phyloP scores from a whole-genome alignment of 2,888 invertebrate genomes.

The Sphecodes monilicornis region DNA sequence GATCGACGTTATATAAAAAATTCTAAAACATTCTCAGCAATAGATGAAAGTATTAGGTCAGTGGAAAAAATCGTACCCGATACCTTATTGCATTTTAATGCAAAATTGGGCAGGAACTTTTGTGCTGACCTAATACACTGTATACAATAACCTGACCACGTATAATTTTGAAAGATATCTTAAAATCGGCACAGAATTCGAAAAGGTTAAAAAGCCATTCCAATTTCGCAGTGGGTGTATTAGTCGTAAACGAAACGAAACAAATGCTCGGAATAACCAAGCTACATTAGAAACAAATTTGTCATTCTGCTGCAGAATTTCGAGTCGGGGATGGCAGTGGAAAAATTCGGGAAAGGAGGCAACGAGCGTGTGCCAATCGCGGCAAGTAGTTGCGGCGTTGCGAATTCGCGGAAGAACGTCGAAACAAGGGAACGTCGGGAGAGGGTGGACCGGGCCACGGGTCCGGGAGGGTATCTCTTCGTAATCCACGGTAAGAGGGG shows the following conservation, averaged over 20 bases:
- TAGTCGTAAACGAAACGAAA: neutral
- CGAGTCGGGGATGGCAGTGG: neutral
- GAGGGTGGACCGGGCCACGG: neutral
- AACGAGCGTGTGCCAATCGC: slow-evolving; percentile 7
- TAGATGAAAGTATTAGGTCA: too few relatives aligned
- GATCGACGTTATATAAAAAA: too few relatives aligned
- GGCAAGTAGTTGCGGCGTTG: slow-evolving; percentile 24
- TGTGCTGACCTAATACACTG: too few relatives aligned
- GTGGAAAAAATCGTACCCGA: too few relatives aligned
- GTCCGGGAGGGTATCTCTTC: slow-evolving; percentile 10
- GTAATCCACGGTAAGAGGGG: neutral
- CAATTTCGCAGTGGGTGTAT: neutral
- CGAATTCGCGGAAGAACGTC: slow-evolving; percentile 31
- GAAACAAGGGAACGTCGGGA: slow-evolving; percentile 36
- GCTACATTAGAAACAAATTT: neutral
- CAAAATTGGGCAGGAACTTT: too few relatives aligned
- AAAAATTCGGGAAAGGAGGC: neutral
- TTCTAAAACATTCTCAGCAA: too few relatives aligned
- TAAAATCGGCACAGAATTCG: too few relatives aligned
- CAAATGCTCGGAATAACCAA: neutral
- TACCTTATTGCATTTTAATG: too few relatives aligned
- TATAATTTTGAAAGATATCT: too few relatives aligned
- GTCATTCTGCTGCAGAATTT: neutral
- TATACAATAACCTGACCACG: too few relatives aligned
- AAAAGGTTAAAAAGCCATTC: too few relatives aligned